Percentiles rank a stretch among this genome's conserved stretches.
Conservation (phyloP, 2,888 invertebrate species). For the Andrena bicolor region DNA sequence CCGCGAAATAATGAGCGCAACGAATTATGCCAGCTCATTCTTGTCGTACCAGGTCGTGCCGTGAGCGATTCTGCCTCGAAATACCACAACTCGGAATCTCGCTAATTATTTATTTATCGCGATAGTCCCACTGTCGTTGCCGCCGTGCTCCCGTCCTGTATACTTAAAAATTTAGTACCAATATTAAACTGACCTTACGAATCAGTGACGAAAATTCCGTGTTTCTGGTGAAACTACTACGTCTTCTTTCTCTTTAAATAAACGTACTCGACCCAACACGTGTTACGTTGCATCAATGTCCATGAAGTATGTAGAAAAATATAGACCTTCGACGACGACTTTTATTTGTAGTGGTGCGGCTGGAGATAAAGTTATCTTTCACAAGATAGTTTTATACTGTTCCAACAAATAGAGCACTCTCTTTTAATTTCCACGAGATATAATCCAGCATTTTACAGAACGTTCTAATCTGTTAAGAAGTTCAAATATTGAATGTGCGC, state of each 20-base stretch:
- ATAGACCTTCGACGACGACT: slow-evolving; percentile 39
- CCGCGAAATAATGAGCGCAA: slow-evolving; percentile 66
- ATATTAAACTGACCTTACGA: slow-evolving; percentile 74
- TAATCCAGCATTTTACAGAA: no score
- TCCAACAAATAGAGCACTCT: background rate
- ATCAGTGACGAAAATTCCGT: slow-evolving; percentile 70
- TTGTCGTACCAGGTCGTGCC: slow-evolving; percentile 75
- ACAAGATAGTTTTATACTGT: background rate
- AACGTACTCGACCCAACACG: slow-evolving; percentile 79
- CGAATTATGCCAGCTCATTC: slow-evolving; percentile 81
- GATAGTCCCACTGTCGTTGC: slow-evolving; percentile 17
- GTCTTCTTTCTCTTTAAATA: slow-evolving; percentile 76
- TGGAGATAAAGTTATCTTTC: background rate
- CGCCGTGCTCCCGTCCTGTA: slow-evolving; percentile 22
- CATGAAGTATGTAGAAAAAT: slow-evolving; percentile 57
- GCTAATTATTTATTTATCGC: slow-evolving; percentile 54
- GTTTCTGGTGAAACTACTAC: slow-evolving; percentile 75
- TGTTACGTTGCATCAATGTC: slow-evolving; percentile 77
- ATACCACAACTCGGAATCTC: slow-evolving; percentile 52
- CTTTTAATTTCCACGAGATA: no score
- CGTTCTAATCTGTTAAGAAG: no score
- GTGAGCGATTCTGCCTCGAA: slow-evolving; percentile 67
- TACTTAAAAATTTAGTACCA: slow-evolving; percentile 47
- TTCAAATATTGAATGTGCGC: no score
- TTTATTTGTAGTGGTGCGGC: slow-evolving; percentile 2